phyloP scores from a whole-genome alignment of 2,888 invertebrate genomes.

The Aphidoletes aphidimyza region DNA sequence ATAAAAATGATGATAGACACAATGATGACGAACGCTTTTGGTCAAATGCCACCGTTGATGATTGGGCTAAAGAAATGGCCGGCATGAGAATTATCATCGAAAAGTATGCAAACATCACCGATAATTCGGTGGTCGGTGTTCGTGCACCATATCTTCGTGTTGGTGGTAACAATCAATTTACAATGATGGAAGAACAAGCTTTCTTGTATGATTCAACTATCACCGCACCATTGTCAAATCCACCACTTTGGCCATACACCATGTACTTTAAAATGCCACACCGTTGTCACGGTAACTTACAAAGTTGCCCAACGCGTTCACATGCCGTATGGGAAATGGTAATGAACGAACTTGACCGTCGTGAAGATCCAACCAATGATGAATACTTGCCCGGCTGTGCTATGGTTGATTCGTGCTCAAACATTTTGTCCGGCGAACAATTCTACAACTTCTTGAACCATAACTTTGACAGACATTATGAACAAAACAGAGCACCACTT shows the following conservation, averaged over 20 bases:
- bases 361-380: constrained; percentile 89
- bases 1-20: constrained; percentile 72
- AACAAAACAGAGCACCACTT: constrained; percentile 87
- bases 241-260: constrained; percentile 97
- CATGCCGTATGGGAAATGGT: constrained; percentile 98
- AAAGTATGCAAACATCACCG: constrained; percentile 88
- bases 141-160: constrained; percentile 90
- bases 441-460: constrained; percentile 94
- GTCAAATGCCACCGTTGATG: constrained; percentile 91
- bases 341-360: constrained; percentile 91
- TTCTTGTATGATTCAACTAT: constrained; percentile 96
- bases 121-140: constrained; percentile 91
- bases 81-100: constrained; percentile 91
- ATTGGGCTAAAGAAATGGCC: constrained; percentile 95
- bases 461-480: constrained; percentile 92
- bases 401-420: constrained; percentile 95
- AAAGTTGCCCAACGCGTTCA: constrained; percentile 89
- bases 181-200: constrained; percentile 96
- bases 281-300: constrained; percentile 90
- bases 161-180: constrained; percentile 95
- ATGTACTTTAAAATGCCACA: constrained; percentile 98
- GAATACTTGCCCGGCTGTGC: constrained; percentile 91
- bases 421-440: constrained; percentile 90
- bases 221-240: constrained; percentile 88
- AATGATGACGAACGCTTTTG: constrained; percentile 92